Conservation (phyloP, 2,888 invertebrate species). For the Hirtodrosophila confusa region DNA sequence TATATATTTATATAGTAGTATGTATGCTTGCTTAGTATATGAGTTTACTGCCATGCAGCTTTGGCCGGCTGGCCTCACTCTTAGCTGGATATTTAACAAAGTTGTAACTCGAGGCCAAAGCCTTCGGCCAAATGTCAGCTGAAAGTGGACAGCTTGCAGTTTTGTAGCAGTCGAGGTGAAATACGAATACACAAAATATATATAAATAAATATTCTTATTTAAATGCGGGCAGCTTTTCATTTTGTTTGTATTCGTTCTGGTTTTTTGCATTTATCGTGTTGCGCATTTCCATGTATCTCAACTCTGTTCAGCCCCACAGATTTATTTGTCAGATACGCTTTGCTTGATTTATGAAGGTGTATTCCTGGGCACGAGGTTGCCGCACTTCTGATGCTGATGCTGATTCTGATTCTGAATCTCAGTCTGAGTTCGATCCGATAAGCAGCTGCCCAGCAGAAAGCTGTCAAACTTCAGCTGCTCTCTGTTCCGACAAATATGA, state of each 20-base stretch:
- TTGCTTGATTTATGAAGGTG: constrained; percentile 67
- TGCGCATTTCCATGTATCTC: constrained; percentile 57
- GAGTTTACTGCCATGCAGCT: constrained; percentile 11
- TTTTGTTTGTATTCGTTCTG: constrained; percentile 16
- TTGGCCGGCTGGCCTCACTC: constrained; percentile 7
- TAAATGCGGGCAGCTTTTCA: constrained; percentile 31
- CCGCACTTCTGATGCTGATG: too few species aligned
- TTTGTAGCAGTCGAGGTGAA: constrained; percentile 8
- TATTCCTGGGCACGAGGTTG: background rate
- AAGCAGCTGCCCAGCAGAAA: constrained; percentile 46
- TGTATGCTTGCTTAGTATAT: constrained; percentile 9
- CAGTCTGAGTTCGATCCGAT: constrained; percentile 26
- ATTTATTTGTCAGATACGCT: constrained; percentile 67
- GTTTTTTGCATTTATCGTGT: constrained; percentile 20
- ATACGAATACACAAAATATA: constrained; percentile 1
- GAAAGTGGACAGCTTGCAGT: constrained; percentile 58
- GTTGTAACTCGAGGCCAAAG: constrained; percentile 46
- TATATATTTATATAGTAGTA: background rate
- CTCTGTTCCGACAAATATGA: constrained; percentile 5
- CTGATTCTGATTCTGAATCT: too few species aligned
- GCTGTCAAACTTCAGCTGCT: constrained; percentile 44
- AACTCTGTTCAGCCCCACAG: constrained; percentile 40
- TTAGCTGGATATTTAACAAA: constrained; percentile 49
- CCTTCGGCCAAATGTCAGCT: constrained; percentile 67
- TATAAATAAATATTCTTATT: constrained; percentile 29